These are phyloP conservation scores for Chitala chitala DNA, from an alignment of 2,113 vertebrate species.

Conservation along the genomic window DNA sequence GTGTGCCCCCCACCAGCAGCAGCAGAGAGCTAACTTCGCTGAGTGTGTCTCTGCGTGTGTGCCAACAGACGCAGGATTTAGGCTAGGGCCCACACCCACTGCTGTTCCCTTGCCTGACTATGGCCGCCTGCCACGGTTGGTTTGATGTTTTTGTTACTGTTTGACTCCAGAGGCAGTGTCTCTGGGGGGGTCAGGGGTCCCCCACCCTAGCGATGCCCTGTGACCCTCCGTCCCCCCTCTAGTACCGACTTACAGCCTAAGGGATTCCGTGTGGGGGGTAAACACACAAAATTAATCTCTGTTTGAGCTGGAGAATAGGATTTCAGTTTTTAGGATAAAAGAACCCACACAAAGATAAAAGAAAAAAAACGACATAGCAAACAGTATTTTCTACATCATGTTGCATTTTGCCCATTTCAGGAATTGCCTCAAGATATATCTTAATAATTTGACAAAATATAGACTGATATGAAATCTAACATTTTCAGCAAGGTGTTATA, in stretches of 20 bases:
- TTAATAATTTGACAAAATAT: too few species aligned
- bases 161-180: constrained; percentile 47
- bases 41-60: not conserved
- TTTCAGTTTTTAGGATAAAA: constrained; percentile 15
- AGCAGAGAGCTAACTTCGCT: not conserved
- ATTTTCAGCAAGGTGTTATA: too few species aligned
- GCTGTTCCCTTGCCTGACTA: constrained; percentile 27
- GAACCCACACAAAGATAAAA: not conserved
- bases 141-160: constrained; percentile 51
- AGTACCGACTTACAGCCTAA: constrained; percentile 44
- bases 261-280: constrained; percentile 27
- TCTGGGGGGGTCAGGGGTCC: constrained; percentile 49
- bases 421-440: too few species aligned
- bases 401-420: too few species aligned
- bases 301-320: constrained; percentile 26
- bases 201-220: constrained; percentile 36
- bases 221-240: constrained; percentile 41
- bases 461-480: too few species aligned
- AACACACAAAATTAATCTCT: constrained; percentile 33
- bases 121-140: constrained; percentile 35
- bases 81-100: not conserved
- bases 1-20: not conserved
- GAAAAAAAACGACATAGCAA: not conserved
- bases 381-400: not conserved
- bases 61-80: constrained; percentile 21